Evolutionary conservation across 1,140 invertebrate species (phyloP).

Genomic region (Hetaerina americana): DNA sequence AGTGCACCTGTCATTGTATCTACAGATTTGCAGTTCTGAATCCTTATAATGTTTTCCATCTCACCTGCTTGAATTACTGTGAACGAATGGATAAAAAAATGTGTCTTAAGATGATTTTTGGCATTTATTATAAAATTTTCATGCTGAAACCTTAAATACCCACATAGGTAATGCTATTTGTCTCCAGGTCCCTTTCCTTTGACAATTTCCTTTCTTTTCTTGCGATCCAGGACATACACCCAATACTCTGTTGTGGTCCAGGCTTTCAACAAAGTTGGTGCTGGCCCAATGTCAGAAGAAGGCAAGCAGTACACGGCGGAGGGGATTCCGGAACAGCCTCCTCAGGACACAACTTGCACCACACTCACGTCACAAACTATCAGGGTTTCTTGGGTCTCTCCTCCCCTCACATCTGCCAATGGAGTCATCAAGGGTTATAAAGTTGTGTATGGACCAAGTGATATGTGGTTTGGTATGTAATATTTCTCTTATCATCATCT

Average conservation of each 20-base stretch:
- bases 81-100: too few species aligned
- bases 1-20: too few species aligned
- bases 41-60: too few species aligned
- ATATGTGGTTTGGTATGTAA: conserved; percentile 76
- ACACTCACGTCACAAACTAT: conserved; percentile 87
- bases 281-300: conserved; percentile 79
- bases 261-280: conserved; percentile 88
- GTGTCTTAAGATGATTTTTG: too few species aligned
- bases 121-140: not conserved
- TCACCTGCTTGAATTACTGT: too few species aligned
- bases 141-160: too few species aligned
- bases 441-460: conserved; percentile 85
- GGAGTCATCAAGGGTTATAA: conserved; percentile 94
- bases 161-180: not conserved
- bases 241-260: conserved; percentile 90
- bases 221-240: conserved; percentile 61
- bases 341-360: conserved; percentile 79
- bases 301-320: conserved; percentile 82
- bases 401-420: conserved; percentile 76
- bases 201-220: not conserved
- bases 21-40: too few species aligned
- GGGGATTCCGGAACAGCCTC: conserved; percentile 84
- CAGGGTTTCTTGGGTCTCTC: conserved; percentile 83
- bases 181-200: not conserved
- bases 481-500: conserved; percentile 18